phyloP scores from a whole-genome alignment of 2,888 invertebrate genomes.

The Abrostola tripartita region DNA sequence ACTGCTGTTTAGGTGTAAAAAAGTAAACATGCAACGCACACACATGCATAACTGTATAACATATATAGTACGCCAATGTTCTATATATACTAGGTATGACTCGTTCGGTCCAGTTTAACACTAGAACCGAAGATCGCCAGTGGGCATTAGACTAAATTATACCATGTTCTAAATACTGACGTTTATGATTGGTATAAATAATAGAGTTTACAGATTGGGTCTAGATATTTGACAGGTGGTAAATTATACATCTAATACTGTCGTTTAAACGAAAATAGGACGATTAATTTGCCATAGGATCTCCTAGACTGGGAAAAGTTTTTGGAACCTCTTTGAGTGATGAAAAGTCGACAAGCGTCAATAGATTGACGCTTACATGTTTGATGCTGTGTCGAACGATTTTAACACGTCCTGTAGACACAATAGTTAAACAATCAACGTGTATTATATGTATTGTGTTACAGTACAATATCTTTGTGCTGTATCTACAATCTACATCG shows the following conservation, averaged over 20 bases:
- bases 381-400: no score
- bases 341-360: no score
- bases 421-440: no score
- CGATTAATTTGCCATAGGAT: no score
- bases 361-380: no score
- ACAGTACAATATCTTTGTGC: no score
- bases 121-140: slow-evolving; percentile 38
- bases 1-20: slow-evolving; percentile 53
- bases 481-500: no score
- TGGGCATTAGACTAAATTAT: slow-evolving; percentile 47
- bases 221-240: slow-evolving; percentile 28
- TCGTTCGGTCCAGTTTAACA: slow-evolving; percentile 24
- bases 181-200: slow-evolving; percentile 34
- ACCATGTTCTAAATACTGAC: slow-evolving; percentile 46
- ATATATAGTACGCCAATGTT: slow-evolving; percentile 25
- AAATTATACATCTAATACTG: slow-evolving; percentile 9
- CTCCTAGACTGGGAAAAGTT: no score
- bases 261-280: neutral
- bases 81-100: slow-evolving; percentile 15
- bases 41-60: slow-evolving; percentile 13
- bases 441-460: no score
- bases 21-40: slow-evolving; percentile 34
- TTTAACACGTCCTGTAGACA: no score
- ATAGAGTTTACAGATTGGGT: slow-evolving; percentile 23
- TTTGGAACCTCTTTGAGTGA: no score